phyloP scores from a whole-genome alignment of 2,888 invertebrate genomes.

The Eupeodes latifasciatus region DNA sequence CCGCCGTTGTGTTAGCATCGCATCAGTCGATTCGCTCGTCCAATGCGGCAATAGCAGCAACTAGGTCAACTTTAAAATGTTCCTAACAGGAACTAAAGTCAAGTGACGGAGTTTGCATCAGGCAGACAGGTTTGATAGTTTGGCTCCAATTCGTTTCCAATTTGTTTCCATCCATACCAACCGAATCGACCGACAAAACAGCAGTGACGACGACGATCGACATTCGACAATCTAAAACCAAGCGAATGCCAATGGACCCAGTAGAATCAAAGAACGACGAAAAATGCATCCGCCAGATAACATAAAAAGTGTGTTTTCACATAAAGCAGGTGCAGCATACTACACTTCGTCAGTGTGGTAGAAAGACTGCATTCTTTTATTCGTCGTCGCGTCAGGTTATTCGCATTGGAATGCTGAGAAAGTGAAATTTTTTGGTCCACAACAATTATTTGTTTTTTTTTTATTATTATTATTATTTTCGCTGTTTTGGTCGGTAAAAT shows the following conservation, averaged over 20 bases:
- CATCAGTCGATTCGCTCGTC: slow-evolving; percentile 6
- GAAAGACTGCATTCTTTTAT: slow-evolving; percentile 29
- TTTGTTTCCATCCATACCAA: slow-evolving; percentile 38
- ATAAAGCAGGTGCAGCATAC: slow-evolving; percentile 60
- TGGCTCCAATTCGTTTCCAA: slow-evolving; percentile 55
- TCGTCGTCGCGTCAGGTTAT: slow-evolving; percentile 47
- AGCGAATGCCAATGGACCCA: neutral
- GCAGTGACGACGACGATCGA: neutral
- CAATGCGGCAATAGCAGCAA: slow-evolving; percentile 38
- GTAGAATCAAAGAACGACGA: slow-evolving; percentile 35
- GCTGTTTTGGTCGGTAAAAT: slow-evolving; percentile 56
- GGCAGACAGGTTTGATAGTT: slow-evolving; percentile 51
- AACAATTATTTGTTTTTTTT: slow-evolving; percentile 56
- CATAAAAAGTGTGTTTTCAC: neutral
- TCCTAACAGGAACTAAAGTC: slow-evolving; percentile 38
- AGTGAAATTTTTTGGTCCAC: slow-evolving; percentile 74
- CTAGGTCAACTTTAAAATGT: slow-evolving; percentile 61
- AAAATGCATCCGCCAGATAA: slow-evolving; percentile 41
- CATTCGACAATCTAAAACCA: neutral
- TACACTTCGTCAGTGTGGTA: slow-evolving; percentile 45
- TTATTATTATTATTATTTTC: slow-evolving; percentile 8
- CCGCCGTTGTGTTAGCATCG: neutral
- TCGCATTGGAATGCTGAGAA: slow-evolving; percentile 72
- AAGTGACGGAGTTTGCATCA: slow-evolving; percentile 32
- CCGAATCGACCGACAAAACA: slow-evolving; percentile 44